Evolutionary conservation across 2,113 vertebrate genomes (phyloP), one percentile per base, ranked within the genome.

Genomic region (Progne subis): DNA sequence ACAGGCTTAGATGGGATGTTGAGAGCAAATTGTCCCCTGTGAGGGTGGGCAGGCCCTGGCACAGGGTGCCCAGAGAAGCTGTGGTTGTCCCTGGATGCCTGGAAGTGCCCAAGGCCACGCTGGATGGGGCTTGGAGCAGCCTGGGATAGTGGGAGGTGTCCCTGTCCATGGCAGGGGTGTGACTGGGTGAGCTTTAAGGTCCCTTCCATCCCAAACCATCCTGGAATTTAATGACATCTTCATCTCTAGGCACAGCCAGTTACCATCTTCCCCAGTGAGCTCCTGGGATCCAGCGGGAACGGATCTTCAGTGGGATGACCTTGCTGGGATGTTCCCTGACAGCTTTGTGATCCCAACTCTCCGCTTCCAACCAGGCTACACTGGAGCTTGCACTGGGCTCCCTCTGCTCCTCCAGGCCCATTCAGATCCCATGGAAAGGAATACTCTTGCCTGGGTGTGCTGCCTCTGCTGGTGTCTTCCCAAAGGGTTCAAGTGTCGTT

Each of bases 101-200:
- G 72, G 18, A 1, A 32, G 0, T 28, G 46, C 15, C 2, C 46
- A 1, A 46, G 63, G 39, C 26, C 21, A 46, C 46, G 55, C 0
- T 52, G 32, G 39, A 39, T 0, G 0, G 49, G 24, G 13, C 41
- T 79, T 55, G 49, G 49, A 34, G 24, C 34, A 47, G 0, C 3
- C 41, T 49, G 41, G 56, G 13, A 0, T 1, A 6, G 8, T 29
- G 11, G 8, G 3, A 87, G 16, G 5, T 41, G n/a, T 55, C 32
- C 28, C 47, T 61, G 55, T 4, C 15, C 21, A 18, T 29, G 39
- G 12, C 11, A 39, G 12, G 8, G 28, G 39, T 47, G 5, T 24
- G 0, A 34, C 1, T 1, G 6, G 17, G 19, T 56, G 57, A 0
- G 13, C 41, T 71, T 64, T 56, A 31, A 49, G 19, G 16, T 49